Conservation (phyloP, 35 echinoderm and acorn worm species). For the Heliocidaris tuberculata region DNA sequence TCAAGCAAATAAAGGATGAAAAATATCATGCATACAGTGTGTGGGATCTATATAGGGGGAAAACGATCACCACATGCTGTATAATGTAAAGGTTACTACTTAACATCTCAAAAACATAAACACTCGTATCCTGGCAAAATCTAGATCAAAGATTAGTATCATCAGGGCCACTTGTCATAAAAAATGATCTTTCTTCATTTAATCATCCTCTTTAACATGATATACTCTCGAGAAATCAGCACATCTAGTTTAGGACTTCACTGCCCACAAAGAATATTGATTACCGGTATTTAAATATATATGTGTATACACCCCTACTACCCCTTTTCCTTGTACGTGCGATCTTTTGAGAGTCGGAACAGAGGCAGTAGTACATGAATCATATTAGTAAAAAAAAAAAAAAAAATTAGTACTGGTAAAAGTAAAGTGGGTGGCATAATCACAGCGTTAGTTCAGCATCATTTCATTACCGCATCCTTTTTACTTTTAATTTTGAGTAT, state of each 20-base stretch:
- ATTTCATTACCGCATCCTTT: too few species aligned
- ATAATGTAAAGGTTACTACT: not conserved
- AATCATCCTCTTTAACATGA: not conserved
- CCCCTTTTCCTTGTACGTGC: too few species aligned
- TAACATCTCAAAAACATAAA: not conserved
- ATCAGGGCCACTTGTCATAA: not conserved
- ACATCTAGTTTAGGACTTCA: not conserved
- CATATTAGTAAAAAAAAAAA: too few species aligned
- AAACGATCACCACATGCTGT: not conserved
- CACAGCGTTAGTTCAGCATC: too few species aligned
- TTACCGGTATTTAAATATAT: too few species aligned
- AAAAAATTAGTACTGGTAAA: too few species aligned
- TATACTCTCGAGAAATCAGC: not conserved
- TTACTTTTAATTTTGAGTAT: too few species aligned
- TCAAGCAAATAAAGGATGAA: not conserved
- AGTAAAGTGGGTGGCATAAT: too few species aligned
- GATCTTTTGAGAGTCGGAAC: too few species aligned
- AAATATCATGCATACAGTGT: not conserved
- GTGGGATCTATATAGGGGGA: not conserved
- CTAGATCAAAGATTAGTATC: not conserved
- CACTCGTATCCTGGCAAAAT: not conserved
- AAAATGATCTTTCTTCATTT: not conserved
- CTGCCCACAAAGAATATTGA: too few species aligned
- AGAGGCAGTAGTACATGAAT: too few species aligned
- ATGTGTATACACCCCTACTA: too few species aligned